A percentile compares a stretch with the other conserved stretches of the same genome.
These are phyloP conservation scores for Trichechus manatus DNA, from an alignment of 2,113 vertebrate species.

Conservation along the genomic window DNA sequence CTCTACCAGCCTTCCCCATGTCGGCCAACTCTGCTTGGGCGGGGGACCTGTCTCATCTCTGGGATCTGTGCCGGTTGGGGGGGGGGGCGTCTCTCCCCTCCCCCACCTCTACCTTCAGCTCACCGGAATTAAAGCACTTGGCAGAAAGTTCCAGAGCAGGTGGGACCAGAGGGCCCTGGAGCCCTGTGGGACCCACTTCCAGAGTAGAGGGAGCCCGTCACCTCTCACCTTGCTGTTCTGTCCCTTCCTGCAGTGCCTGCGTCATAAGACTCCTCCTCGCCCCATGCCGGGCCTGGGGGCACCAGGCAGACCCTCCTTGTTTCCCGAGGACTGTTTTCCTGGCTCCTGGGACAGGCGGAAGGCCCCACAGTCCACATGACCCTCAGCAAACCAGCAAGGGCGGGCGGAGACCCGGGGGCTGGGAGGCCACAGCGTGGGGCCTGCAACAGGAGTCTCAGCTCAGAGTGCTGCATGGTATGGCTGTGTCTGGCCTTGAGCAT, in stretches of 20 bases:
- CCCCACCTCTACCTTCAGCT: rapidly evolving
- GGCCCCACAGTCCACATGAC: background rate
- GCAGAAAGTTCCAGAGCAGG: conserved; percentile 50
- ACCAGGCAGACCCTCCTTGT: rapidly evolving
- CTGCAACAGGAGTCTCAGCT: no score
- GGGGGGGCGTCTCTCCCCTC: background rate
- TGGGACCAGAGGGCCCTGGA: background rate
- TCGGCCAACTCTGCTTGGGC: background rate
- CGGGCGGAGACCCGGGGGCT: background rate
- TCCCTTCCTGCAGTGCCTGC: no score
- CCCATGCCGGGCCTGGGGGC: background rate
- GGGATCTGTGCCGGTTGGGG: no score
- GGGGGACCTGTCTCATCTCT: background rate
- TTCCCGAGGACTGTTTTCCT: background rate
- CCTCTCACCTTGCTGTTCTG: background rate
- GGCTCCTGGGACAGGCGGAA: background rate
- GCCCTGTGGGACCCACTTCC: no score
- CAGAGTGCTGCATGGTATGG: no score
- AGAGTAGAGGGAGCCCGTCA: no score
- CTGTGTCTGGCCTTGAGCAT: no score
- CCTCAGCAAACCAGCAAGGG: background rate
- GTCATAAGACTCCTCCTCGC: no score
- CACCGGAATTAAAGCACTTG: background rate
- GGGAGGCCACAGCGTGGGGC: background rate
- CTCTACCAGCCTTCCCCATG: background rate